phyloP scores from a whole-genome alignment of 2,113 vertebrate genomes.

The Siphamia tubifer region DNA sequence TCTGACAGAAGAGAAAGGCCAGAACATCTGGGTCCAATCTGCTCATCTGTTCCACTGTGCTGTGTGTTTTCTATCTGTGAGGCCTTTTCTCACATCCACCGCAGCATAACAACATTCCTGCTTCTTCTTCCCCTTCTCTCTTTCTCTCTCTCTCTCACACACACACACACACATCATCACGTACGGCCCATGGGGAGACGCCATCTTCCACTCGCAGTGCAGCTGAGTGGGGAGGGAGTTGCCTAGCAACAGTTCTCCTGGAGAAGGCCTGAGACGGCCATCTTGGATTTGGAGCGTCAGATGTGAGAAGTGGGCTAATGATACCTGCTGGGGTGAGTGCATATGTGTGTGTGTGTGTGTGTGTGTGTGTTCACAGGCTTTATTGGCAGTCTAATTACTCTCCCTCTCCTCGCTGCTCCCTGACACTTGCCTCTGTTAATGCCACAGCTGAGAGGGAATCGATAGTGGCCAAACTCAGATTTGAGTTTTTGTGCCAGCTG shows the following conservation, averaged over 20 bases:
- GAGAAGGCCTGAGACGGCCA: constrained; percentile 63
- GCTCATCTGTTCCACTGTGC: constrained; percentile 22
- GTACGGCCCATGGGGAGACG: constrained; percentile 62
- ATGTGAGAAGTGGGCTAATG: constrained; percentile 64
- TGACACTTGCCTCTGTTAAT: constrained; percentile 21
- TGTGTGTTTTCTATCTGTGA: constrained; percentile 21
- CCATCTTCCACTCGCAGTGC: constrained; percentile 72
- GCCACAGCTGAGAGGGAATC: constrained; percentile 37
- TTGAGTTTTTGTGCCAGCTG: constrained; percentile 22
- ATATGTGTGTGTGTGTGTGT: constrained; percentile 13
- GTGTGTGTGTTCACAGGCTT: neutral
- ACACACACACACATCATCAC: constrained; percentile 4
- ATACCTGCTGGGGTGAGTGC: constrained; percentile 48
- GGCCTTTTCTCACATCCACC: constrained; percentile 44
- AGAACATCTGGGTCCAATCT: constrained; percentile 69
- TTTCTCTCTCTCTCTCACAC: constrained; percentile 11
- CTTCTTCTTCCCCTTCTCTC: neutral
- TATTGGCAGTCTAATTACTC: constrained; percentile 34
- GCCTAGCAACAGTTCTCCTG: constrained; percentile 70
- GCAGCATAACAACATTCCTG: constrained; percentile 55
- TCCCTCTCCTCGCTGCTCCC: constrained; percentile 17
- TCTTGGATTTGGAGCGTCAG: constrained; percentile 74
- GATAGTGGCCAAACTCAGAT: constrained; percentile 12
- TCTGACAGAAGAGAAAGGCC: constrained; percentile 29
- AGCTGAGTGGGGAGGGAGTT: constrained; percentile 72